Percentiles rank a stretch among this genome's conserved stretches.
phyloP scores from a whole-genome alignment of 2,797 vertebrate species.

The Chaetodon trifasciatus region DNA sequence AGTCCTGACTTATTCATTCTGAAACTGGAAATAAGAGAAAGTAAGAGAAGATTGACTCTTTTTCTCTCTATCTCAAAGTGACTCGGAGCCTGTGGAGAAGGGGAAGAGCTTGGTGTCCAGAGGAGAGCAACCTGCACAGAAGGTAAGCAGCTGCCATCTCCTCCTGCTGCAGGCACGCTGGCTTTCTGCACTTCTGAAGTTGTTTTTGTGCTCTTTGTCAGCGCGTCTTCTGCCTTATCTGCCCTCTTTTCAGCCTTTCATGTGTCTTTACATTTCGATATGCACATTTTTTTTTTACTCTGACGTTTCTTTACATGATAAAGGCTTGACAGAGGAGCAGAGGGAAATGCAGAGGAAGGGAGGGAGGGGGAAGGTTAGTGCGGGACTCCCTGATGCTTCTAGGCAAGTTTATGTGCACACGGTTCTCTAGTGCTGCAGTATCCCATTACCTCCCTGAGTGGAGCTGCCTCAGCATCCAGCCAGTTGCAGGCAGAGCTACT shows the following conservation, averaged over 20 bases:
- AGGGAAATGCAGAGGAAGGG: conserved; percentile 35
- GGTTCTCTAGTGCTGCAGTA: conserved; percentile 86
- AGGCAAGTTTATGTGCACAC: conserved; percentile 86
- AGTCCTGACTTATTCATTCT: conserved; percentile 74
- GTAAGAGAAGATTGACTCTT: conserved; percentile 78
- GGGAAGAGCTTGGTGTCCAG: conserved; percentile 62
- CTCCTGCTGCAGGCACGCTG: conserved; percentile 22
- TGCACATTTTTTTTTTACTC: conserved; percentile 3
- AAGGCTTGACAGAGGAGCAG: conserved; percentile 47
- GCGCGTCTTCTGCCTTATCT: not conserved
- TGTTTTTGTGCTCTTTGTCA: conserved; percentile 35
- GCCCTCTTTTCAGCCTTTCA: not conserved
- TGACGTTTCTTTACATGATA: conserved; percentile 6
- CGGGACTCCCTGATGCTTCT: conserved; percentile 84
- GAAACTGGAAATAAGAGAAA: conserved; percentile 81
- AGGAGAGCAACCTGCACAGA: conserved; percentile 67
- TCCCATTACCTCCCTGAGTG: conserved; percentile 78
- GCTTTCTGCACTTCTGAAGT: conserved; percentile 66
- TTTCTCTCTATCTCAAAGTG: conserved; percentile 85
- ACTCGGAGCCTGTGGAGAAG: conserved; percentile 71
- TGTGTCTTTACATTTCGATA: not conserved
- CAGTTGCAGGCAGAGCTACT: conserved; percentile 27
- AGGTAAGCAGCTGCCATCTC: conserved; percentile 71
- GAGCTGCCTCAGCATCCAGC: conserved; percentile 77
- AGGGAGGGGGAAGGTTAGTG: conserved; percentile 70